Evolutionary conservation across 2,888 invertebrate species (phyloP).

Genomic region (Agapostemon virescens): DNA sequence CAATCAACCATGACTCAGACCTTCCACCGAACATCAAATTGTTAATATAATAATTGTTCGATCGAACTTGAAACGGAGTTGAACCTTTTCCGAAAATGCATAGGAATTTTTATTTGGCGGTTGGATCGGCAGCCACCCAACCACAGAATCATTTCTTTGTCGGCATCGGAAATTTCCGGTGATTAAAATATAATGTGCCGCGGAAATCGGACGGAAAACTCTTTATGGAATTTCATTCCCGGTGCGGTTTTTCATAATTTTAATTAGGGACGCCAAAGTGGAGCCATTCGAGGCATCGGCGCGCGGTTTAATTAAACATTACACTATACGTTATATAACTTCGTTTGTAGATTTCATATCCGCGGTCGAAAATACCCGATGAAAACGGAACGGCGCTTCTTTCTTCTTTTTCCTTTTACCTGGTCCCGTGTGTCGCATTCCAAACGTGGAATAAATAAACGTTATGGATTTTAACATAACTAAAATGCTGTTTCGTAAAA

Average conservation of each 20-base stretch:
- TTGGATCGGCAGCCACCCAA: not conserved
- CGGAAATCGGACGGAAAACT: not conserved
- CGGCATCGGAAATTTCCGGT: not conserved
- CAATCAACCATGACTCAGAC: not conserved
- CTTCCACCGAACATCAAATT: too few relatives aligned
- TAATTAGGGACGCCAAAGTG: not conserved
- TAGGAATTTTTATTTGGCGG: not conserved
- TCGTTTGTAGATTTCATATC: not conserved
- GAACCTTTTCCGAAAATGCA: not conserved
- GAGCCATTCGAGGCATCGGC: not conserved
- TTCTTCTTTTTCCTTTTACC: not conserved
- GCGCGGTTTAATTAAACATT: not conserved
- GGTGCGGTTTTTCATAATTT: not conserved
- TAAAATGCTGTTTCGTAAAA: too few relatives aligned
- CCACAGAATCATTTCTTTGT: not conserved
- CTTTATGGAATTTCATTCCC: not conserved
- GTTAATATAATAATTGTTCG: too few relatives aligned
- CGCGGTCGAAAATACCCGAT: not conserved
- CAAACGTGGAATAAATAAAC: too few relatives aligned
- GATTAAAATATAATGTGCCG: not conserved
- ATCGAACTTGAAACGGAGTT: not conserved
- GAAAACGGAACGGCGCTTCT: not conserved
- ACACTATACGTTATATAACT: not conserved
- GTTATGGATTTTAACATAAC: too few relatives aligned
- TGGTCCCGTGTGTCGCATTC: not conserved